A percentile compares a stretch with the other conserved stretches of the same genome.
Conservation (phyloP, 1,140 invertebrate species). For the Drosophila quadrilineata region DNA sequence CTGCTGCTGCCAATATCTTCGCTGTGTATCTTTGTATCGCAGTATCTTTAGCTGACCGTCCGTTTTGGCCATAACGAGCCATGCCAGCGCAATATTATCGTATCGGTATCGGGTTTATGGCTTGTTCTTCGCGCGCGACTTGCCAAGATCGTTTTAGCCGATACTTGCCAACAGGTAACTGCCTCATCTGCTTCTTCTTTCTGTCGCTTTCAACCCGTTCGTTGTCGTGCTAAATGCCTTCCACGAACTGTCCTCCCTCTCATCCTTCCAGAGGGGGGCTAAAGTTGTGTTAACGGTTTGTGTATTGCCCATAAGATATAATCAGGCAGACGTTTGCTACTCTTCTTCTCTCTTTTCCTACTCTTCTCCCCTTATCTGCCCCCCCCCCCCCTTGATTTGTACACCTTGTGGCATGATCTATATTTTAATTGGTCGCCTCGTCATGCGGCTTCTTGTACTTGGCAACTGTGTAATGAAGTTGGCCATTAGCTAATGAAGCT, state of each 20-base stretch:
- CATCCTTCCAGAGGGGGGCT: no score
- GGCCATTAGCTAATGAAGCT: constrained; percentile 76
- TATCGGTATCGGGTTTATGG: constrained; percentile 62
- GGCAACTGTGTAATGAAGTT: constrained; percentile 51
- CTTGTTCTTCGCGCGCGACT: constrained; percentile 63
- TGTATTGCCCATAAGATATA: constrained; percentile 42
- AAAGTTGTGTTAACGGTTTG: constrained; percentile 61
- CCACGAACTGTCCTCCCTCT: constrained; percentile 54
- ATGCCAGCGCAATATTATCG: constrained; percentile 49
- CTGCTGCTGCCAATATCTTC: no score
- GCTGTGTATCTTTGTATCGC: constrained; percentile 20
- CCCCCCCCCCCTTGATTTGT: no score
- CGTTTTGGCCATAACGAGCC: constrained; percentile 59
- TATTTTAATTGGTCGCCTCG: constrained; percentile 71
- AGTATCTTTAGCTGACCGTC: constrained; percentile 21
- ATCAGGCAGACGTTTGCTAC: constrained; percentile 32
- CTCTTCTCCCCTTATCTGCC: no score
- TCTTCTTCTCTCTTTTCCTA: not conserved
- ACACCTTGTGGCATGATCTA: constrained; percentile 69
- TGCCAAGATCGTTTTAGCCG: constrained; percentile 44
- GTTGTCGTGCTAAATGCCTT: constrained; percentile 62
- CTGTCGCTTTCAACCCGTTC: not conserved
- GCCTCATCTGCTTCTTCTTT: not conserved
- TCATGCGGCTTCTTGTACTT: constrained; percentile 13
- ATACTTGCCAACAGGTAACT: constrained; percentile 41